Evolutionary conservation across 2,797 vertebrate genomes (phyloP).

Genomic region (Orientallactaga sibirica): DNA sequence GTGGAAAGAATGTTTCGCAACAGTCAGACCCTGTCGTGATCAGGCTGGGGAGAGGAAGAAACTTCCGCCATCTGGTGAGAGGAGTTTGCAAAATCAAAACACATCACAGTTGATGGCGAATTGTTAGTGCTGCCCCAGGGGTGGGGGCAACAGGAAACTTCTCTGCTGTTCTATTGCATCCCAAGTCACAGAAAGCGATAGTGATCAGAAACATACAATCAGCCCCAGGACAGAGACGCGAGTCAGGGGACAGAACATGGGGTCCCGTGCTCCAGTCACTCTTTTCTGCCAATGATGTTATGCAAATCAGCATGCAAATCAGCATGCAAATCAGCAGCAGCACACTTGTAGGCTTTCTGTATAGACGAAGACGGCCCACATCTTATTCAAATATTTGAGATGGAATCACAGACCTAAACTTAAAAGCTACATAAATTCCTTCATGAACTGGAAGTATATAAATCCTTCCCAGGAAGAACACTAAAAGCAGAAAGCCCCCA

Average conservation of each 20-base stretch:
- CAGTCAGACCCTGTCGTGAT: background rate
- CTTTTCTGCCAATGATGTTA: background rate
- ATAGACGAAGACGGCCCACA: background rate
- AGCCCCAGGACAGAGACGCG: background rate
- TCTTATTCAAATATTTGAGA: background rate
- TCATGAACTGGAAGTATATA: background rate
- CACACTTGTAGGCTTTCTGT: fast-evolving
- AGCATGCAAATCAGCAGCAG: fast-evolving
- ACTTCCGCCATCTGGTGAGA: background rate
- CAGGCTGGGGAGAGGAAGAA: background rate
- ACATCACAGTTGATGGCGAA: too few relatives aligned
- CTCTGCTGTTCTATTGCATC: fast-evolving
- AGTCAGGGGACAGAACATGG: background rate
- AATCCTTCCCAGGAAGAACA: slow-evolving; percentile 3
- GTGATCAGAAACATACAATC: background rate
- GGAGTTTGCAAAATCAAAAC: background rate
- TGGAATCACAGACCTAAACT: background rate
- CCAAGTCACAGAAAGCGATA: too few relatives aligned
- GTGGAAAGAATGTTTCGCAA: background rate
- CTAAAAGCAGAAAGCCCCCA: background rate
- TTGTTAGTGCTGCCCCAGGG: fast-evolving
- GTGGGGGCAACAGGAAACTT: fast-evolving
- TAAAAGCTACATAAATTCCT: background rate
- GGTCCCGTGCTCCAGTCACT: too few relatives aligned
- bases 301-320: too few relatives aligned